These are phyloP conservation scores for Brachypteracias leptosomus DNA, from an alignment of 2,113 vertebrate genomes.

Conservation along the genomic window DNA sequence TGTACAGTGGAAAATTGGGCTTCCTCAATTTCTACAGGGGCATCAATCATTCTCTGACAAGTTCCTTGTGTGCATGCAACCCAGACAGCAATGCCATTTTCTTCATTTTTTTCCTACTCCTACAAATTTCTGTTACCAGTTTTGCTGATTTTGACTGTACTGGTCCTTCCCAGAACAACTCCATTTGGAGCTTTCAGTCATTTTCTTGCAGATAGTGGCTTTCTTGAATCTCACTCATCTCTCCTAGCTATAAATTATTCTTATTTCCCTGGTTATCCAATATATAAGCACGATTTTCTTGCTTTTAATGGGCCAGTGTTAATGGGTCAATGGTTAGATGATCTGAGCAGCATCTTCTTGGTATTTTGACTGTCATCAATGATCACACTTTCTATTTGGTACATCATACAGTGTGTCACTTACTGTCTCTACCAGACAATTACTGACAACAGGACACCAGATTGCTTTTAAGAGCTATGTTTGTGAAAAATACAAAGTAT, in stretches of 20 bases:
- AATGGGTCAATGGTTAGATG: not conserved
- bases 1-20: not conserved
- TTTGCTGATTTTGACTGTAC: not conserved
- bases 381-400: not conserved
- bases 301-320: not conserved
- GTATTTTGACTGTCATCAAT: not conserved
- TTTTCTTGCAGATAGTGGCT: not conserved
- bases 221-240: not conserved
- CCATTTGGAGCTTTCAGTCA: accelerated
- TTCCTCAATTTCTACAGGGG: not conserved
- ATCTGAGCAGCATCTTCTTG: not conserved
- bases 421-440: not conserved
- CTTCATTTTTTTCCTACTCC: not conserved
- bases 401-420: not conserved
- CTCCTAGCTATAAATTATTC: not conserved
- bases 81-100: not conserved
- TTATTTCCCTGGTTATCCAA: not conserved
- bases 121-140: not conserved
- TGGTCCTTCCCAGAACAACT: not conserved
- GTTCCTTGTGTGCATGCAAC: not conserved
- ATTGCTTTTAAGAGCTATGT: not conserved
- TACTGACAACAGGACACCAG: not conserved
- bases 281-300: not conserved
- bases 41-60: not conserved
- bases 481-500: not conserved